These are phyloP conservation scores for Nomada ferruginata DNA, from an alignment of 2,888 invertebrate genomes.

Conservation along the genomic window DNA sequence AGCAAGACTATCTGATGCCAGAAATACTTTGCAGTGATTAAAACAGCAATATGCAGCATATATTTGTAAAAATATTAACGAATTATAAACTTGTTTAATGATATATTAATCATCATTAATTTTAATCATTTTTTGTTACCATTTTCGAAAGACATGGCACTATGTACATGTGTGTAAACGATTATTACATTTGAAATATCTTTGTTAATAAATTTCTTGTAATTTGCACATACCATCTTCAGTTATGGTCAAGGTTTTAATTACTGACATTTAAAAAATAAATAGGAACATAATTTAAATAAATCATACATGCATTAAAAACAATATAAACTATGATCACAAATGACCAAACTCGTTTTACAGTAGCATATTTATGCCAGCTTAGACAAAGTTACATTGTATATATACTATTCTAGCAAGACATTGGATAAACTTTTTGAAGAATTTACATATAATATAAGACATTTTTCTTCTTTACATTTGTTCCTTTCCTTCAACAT, in stretches of 20 bases:
- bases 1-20: slow-evolving; percentile 28
- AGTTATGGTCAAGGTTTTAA: slow-evolving; percentile 42
- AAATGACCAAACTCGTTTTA: slow-evolving; percentile 43
- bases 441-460: slow-evolving; percentile 50
- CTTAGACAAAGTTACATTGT: slow-evolving; percentile 49
- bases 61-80: slow-evolving; percentile 43
- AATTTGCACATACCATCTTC: slow-evolving; percentile 32
- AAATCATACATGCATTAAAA: slow-evolving; percentile 53
- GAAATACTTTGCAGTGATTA: slow-evolving; percentile 30
- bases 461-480: slow-evolving; percentile 39
- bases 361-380: slow-evolving; percentile 42
- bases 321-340: slow-evolving; percentile 47
- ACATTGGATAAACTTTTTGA: slow-evolving; percentile 44
- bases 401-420: slow-evolving; percentile 44
- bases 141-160: slow-evolving; percentile 66
- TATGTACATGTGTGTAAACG: slow-evolving; percentile 60
- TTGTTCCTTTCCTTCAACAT: slow-evolving; percentile 34
- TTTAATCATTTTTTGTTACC: slow-evolving; percentile 39
- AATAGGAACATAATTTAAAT: slow-evolving; percentile 65
- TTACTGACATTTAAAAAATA: slow-evolving; percentile 48
- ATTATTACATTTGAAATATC: slow-evolving; percentile 45
- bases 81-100: slow-evolving; percentile 36
- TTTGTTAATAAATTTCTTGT: slow-evolving; percentile 33
- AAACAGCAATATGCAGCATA: slow-evolving; percentile 39
- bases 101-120: slow-evolving; percentile 50